phyloP scores from a whole-genome alignment of 1,140 invertebrate species.

The Leptonema lineaticorne region DNA sequence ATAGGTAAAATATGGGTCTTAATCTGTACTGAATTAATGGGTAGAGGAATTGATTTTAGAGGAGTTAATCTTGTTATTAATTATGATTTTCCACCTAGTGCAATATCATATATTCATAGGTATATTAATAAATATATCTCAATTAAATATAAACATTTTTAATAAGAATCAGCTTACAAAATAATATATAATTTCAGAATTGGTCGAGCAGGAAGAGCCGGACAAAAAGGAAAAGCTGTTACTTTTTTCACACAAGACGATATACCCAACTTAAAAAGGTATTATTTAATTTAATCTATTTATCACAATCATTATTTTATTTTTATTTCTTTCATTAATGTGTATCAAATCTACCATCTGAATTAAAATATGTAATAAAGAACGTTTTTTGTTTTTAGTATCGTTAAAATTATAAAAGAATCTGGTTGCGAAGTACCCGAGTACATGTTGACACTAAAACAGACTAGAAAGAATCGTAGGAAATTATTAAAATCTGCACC shows the following conservation, averaged over 20 bases:
- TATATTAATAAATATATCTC: conserved; percentile 34
- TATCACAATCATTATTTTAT: background rate
- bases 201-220: conserved; percentile 93
- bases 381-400: conserved; percentile 60
- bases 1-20: conserved; percentile 93
- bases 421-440: conserved; percentile 89
- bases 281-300: background rate
- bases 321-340: background rate
- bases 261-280: conserved; percentile 79
- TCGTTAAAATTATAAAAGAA: conserved; percentile 81
- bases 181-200: conserved; percentile 48
- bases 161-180: background rate
- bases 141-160: background rate
- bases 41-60: conserved; percentile 96
- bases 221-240: conserved; percentile 79
- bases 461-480: conserved; percentile 65
- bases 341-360: background rate
- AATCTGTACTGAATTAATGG: conserved; percentile 96
- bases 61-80: conserved; percentile 96
- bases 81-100: conserved; percentile 93
- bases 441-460: conserved; percentile 81
- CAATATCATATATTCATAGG: conserved; percentile 93
- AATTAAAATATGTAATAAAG: conserved; percentile 1
- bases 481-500: conserved; percentile 61
- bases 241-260: conserved; percentile 95